Percentiles rank a stretch among this genome's conserved stretches.
Evolutionary conservation across 1,140 invertebrate genomes (phyloP).

Genomic region (Lycorma delicatula): DNA sequence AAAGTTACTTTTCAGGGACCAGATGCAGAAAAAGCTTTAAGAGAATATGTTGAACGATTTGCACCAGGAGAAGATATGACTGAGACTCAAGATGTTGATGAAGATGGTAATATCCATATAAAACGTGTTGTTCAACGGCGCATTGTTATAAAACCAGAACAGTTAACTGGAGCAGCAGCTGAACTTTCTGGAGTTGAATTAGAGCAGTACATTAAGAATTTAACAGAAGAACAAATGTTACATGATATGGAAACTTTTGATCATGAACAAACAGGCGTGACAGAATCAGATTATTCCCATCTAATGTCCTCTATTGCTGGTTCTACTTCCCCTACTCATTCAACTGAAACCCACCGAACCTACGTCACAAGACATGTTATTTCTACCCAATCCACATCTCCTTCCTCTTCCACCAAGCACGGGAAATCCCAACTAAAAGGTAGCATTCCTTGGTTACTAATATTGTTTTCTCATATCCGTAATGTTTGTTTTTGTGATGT

Average conservation of each 20-base stretch:
- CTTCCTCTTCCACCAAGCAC: conserved; percentile 17
- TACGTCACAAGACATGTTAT: conserved; percentile 18
- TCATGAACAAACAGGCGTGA: conserved; percentile 7
- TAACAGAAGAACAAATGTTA: conserved; percentile 12
- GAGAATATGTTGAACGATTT: conserved; percentile 43
- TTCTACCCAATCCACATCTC: conserved; percentile 2
- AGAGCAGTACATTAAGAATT: conserved; percentile 27
- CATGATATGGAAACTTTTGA: not conserved
- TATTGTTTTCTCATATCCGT: conserved; percentile 2
- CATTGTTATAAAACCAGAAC: conserved; percentile 38
- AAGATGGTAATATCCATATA: conserved; percentile 43
- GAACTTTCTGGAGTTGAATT: conserved; percentile 27
- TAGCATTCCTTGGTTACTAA: conserved; percentile 20
- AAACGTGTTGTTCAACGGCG: conserved; percentile 42
- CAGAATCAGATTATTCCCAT: conserved; percentile 14
- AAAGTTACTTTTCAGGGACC: conserved; percentile 46
- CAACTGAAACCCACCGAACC: conserved; percentile 15
- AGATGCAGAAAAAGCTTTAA: conserved; percentile 42
- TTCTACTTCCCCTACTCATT: conserved; percentile 10
- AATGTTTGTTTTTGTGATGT: too few relatives aligned
- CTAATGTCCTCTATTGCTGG: conserved; percentile 11
- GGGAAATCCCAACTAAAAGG: conserved; percentile 22
- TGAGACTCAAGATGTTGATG: conserved; percentile 42
- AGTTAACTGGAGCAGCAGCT: conserved; percentile 24
- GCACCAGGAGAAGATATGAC: conserved; percentile 42